Percentiles rank a stretch among this genome's conserved stretches.
Conservation (phyloP, 2,797 vertebrate species). For the Picus viridis region DNA sequence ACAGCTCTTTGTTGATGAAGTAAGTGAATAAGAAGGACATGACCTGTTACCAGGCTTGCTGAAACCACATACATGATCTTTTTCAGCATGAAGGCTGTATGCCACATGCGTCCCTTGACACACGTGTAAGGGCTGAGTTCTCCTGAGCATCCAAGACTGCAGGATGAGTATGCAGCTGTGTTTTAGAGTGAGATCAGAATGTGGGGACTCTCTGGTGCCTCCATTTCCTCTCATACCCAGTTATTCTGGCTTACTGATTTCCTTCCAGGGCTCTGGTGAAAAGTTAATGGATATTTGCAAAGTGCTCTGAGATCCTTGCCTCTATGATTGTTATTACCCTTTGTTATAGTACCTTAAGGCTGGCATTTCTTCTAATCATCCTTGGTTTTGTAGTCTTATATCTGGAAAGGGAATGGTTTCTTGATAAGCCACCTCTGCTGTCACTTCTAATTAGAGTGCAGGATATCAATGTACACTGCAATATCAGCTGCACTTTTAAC, state of each 20-base stretch:
- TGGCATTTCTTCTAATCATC: not conserved
- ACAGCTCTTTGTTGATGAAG: slow-evolving; percentile 74
- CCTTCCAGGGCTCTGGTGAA: not conserved
- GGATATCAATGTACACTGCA: not conserved
- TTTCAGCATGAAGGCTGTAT: not conserved
- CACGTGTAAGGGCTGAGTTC: not conserved
- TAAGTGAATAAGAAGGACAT: slow-evolving; percentile 30
- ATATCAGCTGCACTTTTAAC: not conserved
- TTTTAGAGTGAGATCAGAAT: not conserved
- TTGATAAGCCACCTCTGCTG: not conserved
- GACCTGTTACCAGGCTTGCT: not conserved
- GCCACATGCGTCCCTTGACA: accelerated
- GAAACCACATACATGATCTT: accelerated
- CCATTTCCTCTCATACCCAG: not conserved
- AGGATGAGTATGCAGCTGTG: not conserved
- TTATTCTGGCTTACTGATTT: not conserved
- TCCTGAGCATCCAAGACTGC: not conserved
- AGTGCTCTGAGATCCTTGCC: not conserved
- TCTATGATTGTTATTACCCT: not conserved
- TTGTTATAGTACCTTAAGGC: not conserved
- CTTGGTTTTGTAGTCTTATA: not conserved
- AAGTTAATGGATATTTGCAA: not conserved
- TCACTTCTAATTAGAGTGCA: not conserved
- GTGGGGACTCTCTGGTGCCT: not conserved
- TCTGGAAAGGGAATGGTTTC: not conserved